Base-by-base conservation (phyloP, 2,797 vertebrate genomes). In the Falco rusticolus region DNA sequence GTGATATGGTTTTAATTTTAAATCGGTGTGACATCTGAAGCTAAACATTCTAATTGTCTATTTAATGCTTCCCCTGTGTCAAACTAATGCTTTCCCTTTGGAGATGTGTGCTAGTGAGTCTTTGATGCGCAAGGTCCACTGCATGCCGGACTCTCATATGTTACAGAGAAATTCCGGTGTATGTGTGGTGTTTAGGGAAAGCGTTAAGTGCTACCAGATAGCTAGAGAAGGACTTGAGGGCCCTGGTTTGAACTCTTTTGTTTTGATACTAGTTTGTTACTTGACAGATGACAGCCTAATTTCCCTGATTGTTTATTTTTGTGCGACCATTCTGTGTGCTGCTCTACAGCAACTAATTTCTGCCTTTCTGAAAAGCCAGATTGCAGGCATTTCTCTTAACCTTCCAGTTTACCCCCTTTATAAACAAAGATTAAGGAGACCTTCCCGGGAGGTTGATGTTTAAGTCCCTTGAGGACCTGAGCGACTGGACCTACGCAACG, bases 401-500 rank as follows among this genome's bases (percentile, higher is more conserved):
- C 70, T 91, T 88, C 88, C 63, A 84, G 77, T 95, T 97, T 94
- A 70, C 28, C n/a, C 14, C 9, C 11, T 78, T 72, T 45, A 63
- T 93, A 96, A 81, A 92, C 81, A 91, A 37, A 57, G 87, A 80
- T 79, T 81, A 90, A 91, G 59, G 51, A 7, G 68, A 84, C 89
- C 89, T 95, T 72, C 85, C 65, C 1, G 8, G 54, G 63, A 81
- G 86, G 94, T 17, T 72, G 74, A 54, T 37, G 29, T 79, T 90
- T 59, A 74, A 93, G n/a, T 89, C 48, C 88, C 74, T 21, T 20
- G 80, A 69, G 92, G 69, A 86, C 20, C 51, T 54, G 66, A 22
- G 69, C 0, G 2, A 5, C n/a, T 21, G 41, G 47, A n/a, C 50
- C 43, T 39, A 57, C 0, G 1, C 0, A 0, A 53, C 59, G 34